phyloP scores from a whole-genome alignment of 1,140 invertebrate species.

The Luehdorfia chinensis region DNA sequence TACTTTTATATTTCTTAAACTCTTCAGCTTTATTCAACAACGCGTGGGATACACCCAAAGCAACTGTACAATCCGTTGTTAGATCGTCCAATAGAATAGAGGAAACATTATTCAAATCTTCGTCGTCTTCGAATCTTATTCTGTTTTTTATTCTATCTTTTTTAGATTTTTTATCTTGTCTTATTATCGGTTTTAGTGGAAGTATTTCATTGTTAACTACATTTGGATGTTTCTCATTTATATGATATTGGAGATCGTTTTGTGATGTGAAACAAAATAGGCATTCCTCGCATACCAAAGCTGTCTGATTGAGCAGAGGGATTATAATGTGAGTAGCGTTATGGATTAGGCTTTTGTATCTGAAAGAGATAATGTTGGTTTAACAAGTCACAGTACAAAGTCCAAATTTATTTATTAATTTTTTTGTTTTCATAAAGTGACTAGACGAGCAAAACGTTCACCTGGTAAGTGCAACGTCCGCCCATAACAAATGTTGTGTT shows the following conservation, averaged over 20 bases:
- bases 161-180: conserved; percentile 2
- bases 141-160: conserved; percentile 16
- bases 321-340: conserved; percentile 50
- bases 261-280: conserved; percentile 23
- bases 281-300: conserved; percentile 28
- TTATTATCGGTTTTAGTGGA: not conserved
- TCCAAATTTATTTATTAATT: conserved; percentile 4
- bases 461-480: no score
- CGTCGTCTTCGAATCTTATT: conserved; percentile 23
- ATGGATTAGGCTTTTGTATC: conserved; percentile 37
- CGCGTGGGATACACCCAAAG: no score
- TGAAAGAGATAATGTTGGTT: conserved; percentile 24
- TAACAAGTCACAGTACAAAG: no score
- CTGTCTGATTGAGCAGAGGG: conserved; percentile 31
- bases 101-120: not conserved
- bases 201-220: not conserved
- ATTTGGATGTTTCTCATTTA: conserved; percentile 9
- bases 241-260: conserved; percentile 22
- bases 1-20: no score
- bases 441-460: no score
- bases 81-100: conserved; percentile 21
- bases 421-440: not conserved
- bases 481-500: no score
- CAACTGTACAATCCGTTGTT: conserved; percentile 24
- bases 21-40: no score